Conservation (phyloP, 1,140 invertebrate species). For the Drosophila sucinea region DNA sequence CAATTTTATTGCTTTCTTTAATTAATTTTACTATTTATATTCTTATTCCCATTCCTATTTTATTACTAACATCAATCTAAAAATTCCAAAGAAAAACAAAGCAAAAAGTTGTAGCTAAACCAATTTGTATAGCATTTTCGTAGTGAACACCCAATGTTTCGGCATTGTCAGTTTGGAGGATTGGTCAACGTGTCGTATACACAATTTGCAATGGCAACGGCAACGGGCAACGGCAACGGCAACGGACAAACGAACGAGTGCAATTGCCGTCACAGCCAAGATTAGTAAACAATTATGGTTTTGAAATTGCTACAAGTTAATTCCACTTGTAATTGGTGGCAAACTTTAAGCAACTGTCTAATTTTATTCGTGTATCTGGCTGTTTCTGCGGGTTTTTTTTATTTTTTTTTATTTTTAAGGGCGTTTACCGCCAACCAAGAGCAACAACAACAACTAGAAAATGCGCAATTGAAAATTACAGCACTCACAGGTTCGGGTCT, state of each 20-base stretch:
- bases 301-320: constrained; percentile 78
- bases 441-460: constrained; percentile 29
- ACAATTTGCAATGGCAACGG: constrained; percentile 63
- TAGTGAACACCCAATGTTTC: constrained; percentile 57
- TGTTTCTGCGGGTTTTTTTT: neutral
- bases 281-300: constrained; percentile 81
- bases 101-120: neutral
- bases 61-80: too few species aligned
- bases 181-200: constrained; percentile 77
- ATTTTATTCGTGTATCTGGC: constrained; percentile 46
- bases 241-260: constrained; percentile 15
- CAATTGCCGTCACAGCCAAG: constrained; percentile 42
- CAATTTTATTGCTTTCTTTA: too few species aligned
- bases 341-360: constrained; percentile 37
- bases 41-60: too few species aligned
- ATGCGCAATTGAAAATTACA: constrained; percentile 51
- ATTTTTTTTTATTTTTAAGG: constrained; percentile 44
- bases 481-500: constrained; percentile 22
- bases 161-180: constrained; percentile 70
- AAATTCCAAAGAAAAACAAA: neutral
- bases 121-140: constrained; percentile 8
- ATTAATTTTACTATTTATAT: too few species aligned
- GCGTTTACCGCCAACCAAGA: constrained; percentile 42
- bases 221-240: constrained; percentile 38
- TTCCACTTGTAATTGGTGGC: constrained; percentile 65